These are phyloP conservation scores for Ylistrum balloti DNA, from an alignment of 1,140 invertebrate species.

Conservation along the genomic window DNA sequence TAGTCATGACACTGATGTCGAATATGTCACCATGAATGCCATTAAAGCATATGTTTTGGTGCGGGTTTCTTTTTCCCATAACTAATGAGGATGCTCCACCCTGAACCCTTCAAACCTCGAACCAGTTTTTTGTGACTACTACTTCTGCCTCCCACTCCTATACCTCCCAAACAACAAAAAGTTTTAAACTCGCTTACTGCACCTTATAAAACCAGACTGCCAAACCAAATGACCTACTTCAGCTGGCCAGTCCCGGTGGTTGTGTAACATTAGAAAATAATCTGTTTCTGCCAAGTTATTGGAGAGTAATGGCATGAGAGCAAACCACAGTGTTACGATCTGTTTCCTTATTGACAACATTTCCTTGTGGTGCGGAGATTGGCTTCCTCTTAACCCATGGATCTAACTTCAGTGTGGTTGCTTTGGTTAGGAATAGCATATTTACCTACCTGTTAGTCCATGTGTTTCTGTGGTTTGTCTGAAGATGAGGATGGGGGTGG, in stretches of 20 bases:
- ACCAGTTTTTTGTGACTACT: not conserved
- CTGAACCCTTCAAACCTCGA: not conserved
- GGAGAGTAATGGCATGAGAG: not conserved
- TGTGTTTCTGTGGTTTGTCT: not conserved
- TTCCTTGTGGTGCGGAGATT: conserved; percentile 5
- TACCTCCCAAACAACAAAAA: not conserved
- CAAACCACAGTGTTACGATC: not conserved
- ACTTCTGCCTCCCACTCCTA: not conserved
- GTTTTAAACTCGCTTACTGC: too few relatives aligned
- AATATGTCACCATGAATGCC: not conserved
- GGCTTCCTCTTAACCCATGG: not conserved
- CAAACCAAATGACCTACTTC: not conserved
- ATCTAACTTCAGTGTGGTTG: not conserved
- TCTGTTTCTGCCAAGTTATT: not conserved
- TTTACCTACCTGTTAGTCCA: not conserved
- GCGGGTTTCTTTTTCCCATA: not conserved
- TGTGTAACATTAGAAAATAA: not conserved
- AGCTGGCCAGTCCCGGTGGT: not conserved
- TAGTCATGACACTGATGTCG: not conserved
- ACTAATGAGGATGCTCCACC: not conserved
- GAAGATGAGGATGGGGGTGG: not conserved
- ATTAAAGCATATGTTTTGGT: not conserved
- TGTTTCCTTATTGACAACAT: conserved; percentile 14
- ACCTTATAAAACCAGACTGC: not conserved
- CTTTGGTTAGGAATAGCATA: not conserved